Evolutionary conservation across 2,888 invertebrate species (phyloP), one percentile per base, ranked within the genome.

Genomic region (Epirrita christyi): DNA sequence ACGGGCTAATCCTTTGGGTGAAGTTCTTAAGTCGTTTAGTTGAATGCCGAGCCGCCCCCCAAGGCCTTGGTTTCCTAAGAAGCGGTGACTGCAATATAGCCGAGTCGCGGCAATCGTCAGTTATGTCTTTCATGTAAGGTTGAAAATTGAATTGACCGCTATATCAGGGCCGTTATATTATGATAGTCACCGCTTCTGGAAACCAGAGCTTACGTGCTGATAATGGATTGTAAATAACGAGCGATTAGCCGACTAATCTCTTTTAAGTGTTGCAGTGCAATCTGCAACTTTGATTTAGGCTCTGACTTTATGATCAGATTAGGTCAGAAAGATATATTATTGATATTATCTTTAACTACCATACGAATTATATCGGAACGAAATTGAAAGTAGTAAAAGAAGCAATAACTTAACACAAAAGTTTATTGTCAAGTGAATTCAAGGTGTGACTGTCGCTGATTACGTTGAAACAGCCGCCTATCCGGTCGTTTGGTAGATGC

Each of bases 161-260:
- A 21, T 21, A 4, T 21, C 4, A 21, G 2, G 21, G 21, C 4
- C 21, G 21, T 21, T 21, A 21, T 21, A 21, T n/a, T n/a, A n/a
- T n/a, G 4, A 21, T 4, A 21, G 21, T 21, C 21, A 4, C 4
- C 21, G 21, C 21, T 21, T 21, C 21, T 21, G 2, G 21, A 21
- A 21, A 21, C 21, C 21, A 21, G 21, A 21, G 21, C 78, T 76
- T 74, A 76, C 73, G 67, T 71, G 70, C 76, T 85, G 86, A 89
- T 91, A 89, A 88, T 87, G 83, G 85, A 80, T 75, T 87, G 87
- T 90, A 90, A 91, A 90, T 90, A 84, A 86, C 82, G 51, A 42
- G 64, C 79, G 88, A 88, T 89, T 86, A 85, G 81, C 73, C 70
- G 68, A 71, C 78, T 86, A 85, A 87, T 87, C 85, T 81, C 67